Evolutionary conservation across 2,113 vertebrate genomes (phyloP).

Genomic region (Trochalopteron elliotii): DNA sequence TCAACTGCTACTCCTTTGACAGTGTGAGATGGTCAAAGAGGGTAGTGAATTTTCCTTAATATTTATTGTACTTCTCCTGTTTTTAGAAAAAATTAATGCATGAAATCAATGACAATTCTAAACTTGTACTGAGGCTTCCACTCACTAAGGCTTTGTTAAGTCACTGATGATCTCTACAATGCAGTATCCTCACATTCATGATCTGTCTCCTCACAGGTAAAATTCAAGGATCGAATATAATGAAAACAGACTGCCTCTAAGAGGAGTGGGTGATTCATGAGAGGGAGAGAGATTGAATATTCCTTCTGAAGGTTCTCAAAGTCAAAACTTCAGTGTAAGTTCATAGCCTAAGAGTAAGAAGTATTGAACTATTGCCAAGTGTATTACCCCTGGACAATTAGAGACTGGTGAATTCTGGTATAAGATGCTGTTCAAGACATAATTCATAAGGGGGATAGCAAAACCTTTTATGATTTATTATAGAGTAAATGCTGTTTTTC

Average conservation of each 20-base stretch:
- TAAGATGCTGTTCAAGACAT: not conserved
- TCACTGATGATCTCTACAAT: not conserved
- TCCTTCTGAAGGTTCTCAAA: not conserved
- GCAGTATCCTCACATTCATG: not conserved
- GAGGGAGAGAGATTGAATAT: not conserved
- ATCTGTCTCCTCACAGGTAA: not conserved
- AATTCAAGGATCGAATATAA: not conserved
- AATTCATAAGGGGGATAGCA: not conserved
- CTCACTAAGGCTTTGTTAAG: not conserved
- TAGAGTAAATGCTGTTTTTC: not conserved
- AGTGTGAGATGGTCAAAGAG: not conserved
- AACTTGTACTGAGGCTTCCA: not conserved
- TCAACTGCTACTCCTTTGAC: not conserved
- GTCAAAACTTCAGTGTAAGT: not conserved
- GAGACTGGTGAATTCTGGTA: not conserved
- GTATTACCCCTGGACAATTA: not conserved
- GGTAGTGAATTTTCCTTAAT: not conserved
- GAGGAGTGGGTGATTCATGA: not conserved
- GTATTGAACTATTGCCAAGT: not conserved
- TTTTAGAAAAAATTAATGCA: not conserved
- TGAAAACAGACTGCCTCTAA: not conserved
- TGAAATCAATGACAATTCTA: not conserved
- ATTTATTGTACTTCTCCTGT: not conserved
- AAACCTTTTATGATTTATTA: not conserved
- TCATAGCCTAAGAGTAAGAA: not conserved